Base-by-base conservation (phyloP, 2,888 invertebrate species). In the Drosophila demipolita region DNA sequence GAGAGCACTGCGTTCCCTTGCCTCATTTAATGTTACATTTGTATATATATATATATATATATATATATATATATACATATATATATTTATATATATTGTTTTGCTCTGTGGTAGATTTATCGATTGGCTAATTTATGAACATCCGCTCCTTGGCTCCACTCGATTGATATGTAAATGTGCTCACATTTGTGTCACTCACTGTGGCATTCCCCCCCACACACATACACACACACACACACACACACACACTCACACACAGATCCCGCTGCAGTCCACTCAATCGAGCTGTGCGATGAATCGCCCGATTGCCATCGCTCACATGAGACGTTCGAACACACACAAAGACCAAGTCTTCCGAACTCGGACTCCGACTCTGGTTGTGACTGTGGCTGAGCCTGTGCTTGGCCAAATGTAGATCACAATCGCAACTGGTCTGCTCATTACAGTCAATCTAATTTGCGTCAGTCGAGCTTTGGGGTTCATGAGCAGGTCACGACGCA, bases 51-150 rank as follows among this genome's bases (percentile, higher is more conserved):
- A 15, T 23, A 42, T 15, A 4, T 23, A 8, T 15, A 15, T 45
- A 42, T 42, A 20, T n/a, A 20, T 2, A 42, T 6, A 20, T 20
- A 45, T 45, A 45, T 20, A 7, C 3, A 7, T n/a, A 38, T 17
- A 38, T 8, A 36, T 3, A 38, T 17, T 50, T 50, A 68, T 35
- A 35, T 53, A 73, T 83, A 75, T 83, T 85, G 81, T 83, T 82
- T 75, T 70, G 79, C 73, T 60, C 73, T 60, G 68, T 75, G 65
- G 62, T 60, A 80, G 88, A 85, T 90, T 87, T 87, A 92, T 92
- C 91, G 91, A 91, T 92, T 91, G 90, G 87, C 84, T 92, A 93
- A 92, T 92, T 93, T 92, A 92, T 92, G 91, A 91, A 91, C 92
- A 93, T 92, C 92, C 93, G 86, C 83, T 62, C 70, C 74, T 57